phyloP scores from a whole-genome alignment of 2,797 vertebrate species.

The Eptatretus atami region DNA sequence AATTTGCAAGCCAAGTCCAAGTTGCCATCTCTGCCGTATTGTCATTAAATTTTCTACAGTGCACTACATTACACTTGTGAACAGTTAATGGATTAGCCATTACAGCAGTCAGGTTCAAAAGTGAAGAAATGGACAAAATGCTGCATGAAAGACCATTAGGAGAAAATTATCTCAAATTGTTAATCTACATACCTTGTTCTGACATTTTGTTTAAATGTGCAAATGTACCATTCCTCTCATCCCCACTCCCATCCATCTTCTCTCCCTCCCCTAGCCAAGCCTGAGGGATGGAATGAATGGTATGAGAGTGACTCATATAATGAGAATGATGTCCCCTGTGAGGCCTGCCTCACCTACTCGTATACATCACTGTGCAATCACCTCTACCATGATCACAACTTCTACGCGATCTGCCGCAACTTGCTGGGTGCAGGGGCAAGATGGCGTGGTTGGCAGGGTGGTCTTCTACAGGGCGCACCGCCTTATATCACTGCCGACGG shows the following conservation, averaged over 20 bases:
- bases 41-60: no score
- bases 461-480: constrained; percentile 70
- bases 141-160: no score
- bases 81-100: no score
- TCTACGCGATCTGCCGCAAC: constrained; percentile 87
- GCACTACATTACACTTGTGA: no score
- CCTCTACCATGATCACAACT: constrained; percentile 91
- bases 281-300: constrained; percentile 79
- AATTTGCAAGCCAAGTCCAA: no score
- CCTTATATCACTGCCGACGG: constrained; percentile 59
- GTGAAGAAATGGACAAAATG: no score
- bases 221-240: no score
- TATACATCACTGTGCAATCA: constrained; percentile 75
- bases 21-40: no score
- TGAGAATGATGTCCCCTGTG: constrained; percentile 33
- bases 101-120: no score
- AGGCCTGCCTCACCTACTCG: constrained; percentile 94
- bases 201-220: no score
- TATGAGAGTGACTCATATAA: constrained; percentile 94
- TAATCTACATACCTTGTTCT: no score
- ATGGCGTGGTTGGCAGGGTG: constrained; percentile 79
- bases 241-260: not conserved
- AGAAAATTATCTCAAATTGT: no score
- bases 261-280: constrained; percentile 35
- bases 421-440: constrained; percentile 69